Conservation (phyloP, 2,113 vertebrate genomes). For the Apodemus speciosus region DNA sequence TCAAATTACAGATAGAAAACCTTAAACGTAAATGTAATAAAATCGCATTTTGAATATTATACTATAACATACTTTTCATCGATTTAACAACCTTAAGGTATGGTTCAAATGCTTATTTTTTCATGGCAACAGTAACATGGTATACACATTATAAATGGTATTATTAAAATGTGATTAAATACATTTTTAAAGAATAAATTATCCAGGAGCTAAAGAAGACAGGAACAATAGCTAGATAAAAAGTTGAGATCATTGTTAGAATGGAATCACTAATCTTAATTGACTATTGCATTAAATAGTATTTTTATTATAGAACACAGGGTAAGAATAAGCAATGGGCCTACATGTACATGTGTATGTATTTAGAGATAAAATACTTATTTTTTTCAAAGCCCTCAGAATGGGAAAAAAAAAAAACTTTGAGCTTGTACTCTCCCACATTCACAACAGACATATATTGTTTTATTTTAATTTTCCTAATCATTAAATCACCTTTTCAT, state of each 20-base stretch:
- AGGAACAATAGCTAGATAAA: background rate
- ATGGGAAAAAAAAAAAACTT: background rate
- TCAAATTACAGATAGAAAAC: background rate
- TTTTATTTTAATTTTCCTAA: background rate
- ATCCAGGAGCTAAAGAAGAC: background rate
- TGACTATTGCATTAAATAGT: background rate
- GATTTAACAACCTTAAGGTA: background rate
- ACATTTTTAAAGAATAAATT: no score
- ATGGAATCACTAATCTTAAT: background rate
- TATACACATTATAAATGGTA: accelerated
- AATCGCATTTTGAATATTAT: no score
- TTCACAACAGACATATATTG: background rate
- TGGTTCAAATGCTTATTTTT: background rate
- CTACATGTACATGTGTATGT: background rate
- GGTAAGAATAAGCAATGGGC: background rate
- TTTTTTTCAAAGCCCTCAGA: background rate
- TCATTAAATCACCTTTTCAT: accelerated
- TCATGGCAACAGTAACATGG: background rate
- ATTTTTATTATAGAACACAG: background rate
- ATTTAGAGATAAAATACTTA: accelerated
- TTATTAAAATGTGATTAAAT: background rate
- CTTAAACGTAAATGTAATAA: background rate
- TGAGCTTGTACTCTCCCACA: accelerated
- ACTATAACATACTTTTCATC: background rate
- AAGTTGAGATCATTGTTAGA: background rate